phyloP scores from a whole-genome alignment of 2,797 vertebrate genomes.

The Falco berigora region DNA sequence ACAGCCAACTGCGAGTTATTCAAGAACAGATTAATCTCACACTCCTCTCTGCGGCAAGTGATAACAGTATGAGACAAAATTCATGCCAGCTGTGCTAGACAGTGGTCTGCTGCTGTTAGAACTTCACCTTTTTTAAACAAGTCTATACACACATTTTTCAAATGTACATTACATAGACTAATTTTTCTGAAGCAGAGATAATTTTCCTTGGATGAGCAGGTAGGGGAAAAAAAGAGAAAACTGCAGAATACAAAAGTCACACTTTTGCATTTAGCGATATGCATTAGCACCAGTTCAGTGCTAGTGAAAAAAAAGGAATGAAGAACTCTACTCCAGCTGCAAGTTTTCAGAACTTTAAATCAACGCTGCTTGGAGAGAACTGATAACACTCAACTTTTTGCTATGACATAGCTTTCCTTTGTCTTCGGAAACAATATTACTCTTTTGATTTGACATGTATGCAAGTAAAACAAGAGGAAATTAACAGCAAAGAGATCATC shows the following conservation, averaged over 20 bases:
- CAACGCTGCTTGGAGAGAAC: background rate
- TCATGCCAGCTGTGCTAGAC: background rate
- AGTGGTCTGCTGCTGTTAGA: background rate
- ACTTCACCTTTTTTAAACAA: background rate
- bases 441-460: background rate
- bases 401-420: background rate
- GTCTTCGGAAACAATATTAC: background rate
- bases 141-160: accelerated
- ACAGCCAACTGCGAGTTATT: background rate
- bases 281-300: background rate
- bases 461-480: background rate
- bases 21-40: background rate
- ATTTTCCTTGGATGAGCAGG: background rate
- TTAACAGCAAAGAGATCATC: background rate
- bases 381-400: background rate
- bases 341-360: background rate
- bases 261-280: background rate
- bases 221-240: background rate
- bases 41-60: background rate
- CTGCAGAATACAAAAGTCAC: background rate
- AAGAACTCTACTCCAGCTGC: background rate
- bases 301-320: background rate
- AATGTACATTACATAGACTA: background rate
- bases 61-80: background rate
- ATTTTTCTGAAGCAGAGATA: background rate